These are phyloP conservation scores for Orthochromis indermauri DNA, from an alignment of 2,113 vertebrate genomes.

Conservation along the genomic window DNA sequence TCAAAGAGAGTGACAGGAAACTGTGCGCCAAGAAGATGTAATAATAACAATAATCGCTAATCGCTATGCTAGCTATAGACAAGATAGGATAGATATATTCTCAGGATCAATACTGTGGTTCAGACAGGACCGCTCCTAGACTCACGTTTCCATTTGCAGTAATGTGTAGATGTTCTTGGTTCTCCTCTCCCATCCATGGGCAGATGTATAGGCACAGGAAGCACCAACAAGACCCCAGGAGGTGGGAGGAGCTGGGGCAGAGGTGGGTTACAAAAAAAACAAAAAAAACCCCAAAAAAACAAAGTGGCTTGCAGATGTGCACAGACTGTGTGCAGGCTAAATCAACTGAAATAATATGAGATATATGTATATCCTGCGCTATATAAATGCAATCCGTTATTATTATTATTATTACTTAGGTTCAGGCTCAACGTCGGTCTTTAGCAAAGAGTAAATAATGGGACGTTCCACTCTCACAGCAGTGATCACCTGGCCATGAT, in stretches of 20 bases:
- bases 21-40: background rate
- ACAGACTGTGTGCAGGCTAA: background rate
- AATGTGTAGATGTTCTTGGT: background rate
- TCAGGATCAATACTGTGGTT: background rate
- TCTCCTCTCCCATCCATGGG: background rate
- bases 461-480: background rate
- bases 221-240: background rate
- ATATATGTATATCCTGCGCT: background rate
- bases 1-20: background rate
- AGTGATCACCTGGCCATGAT: background rate
- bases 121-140: background rate
- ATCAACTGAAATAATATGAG: background rate
- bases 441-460: background rate
- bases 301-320: background rate
- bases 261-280: background rate
- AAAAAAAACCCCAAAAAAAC: too few species aligned
- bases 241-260: background rate
- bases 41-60: background rate
- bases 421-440: background rate
- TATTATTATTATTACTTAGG: background rate
- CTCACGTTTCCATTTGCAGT: background rate
- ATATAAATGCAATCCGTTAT: background rate
- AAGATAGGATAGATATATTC: background rate
- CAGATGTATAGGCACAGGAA: background rate
- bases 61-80: background rate